Percentiles rank a stretch among this genome's conserved stretches.
phyloP scores from a whole-genome alignment of 1,140 invertebrate species.

The Trichoplusia ni region DNA sequence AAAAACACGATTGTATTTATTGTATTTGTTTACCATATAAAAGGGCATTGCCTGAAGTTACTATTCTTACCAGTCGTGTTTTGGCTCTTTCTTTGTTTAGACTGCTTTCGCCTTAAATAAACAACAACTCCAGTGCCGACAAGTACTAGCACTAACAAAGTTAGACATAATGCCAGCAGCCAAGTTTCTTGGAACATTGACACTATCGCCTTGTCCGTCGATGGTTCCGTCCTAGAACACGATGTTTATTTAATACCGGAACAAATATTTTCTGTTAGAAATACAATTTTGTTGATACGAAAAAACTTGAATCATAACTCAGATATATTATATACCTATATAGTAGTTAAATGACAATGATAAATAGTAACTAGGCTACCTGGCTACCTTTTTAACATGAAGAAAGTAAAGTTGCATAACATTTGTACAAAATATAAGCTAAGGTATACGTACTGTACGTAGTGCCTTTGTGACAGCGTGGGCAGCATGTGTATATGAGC shows the following conservation, averaged over 20 bases:
- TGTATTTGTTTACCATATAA: background rate
- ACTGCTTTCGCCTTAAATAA: slow-evolving; percentile 64
- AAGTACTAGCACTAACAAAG: slow-evolving; percentile 67
- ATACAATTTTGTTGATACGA: slow-evolving; percentile 46
- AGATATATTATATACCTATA: too few species aligned
- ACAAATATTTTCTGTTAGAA: too few species aligned
- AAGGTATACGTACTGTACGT: slow-evolving; percentile 73
- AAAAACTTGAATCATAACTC: too few species aligned
- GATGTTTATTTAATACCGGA: slow-evolving; percentile 23
- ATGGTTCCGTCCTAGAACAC: slow-evolving; percentile 74
- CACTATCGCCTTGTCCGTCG: slow-evolving; percentile 74
- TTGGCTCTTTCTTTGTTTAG: slow-evolving; percentile 72
- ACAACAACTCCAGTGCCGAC: slow-evolving; percentile 62
- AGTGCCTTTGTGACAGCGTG: slow-evolving; percentile 70
- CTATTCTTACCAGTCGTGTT: slow-evolving; percentile 57
- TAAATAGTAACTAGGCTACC: too few species aligned
- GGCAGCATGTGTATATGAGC: slow-evolving; percentile 74
- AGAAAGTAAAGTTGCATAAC: too few species aligned
- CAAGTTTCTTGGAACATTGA: slow-evolving; percentile 79
- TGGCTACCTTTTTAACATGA: too few species aligned
- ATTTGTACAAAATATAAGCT: too few species aligned
- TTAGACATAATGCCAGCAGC: slow-evolving; percentile 68
- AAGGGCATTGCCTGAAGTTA: background rate
- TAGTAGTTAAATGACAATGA: too few species aligned
- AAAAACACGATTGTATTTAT: slow-evolving; percentile 15